A percentile compares a stretch with the other conserved stretches of the same genome.
Conservation (phyloP, 2,113 vertebrate species). For the Elgaria multicarinata region DNA sequence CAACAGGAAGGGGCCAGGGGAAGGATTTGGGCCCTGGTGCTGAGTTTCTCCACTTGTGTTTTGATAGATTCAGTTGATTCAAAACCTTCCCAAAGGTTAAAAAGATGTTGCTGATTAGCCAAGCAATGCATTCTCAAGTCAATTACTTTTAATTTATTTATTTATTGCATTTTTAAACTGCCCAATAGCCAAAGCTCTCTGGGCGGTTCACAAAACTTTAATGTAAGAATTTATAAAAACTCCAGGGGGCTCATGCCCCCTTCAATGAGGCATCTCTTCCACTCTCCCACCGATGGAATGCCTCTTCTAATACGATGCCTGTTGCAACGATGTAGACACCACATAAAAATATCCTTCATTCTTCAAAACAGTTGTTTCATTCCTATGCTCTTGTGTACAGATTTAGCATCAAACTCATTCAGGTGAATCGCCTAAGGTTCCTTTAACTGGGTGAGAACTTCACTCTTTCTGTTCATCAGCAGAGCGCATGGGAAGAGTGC, state of each 20-base stretch:
- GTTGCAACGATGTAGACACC: not conserved
- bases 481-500: not conserved
- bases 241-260: not conserved
- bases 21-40: no score
- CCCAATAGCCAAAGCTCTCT: no score
- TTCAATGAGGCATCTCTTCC: not conserved
- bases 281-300: no score
- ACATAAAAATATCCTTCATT: no score
- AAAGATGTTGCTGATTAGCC: not conserved
- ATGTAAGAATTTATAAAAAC: not conserved
- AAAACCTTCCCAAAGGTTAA: not conserved
- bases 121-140: no score
- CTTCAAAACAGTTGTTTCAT: not conserved
- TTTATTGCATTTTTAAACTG: no score
- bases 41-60: no score
- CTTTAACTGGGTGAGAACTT: not conserved
- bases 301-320: no score
- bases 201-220: no score
- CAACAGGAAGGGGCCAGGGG: no score
- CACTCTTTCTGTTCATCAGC: not conserved
- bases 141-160: not conserved
- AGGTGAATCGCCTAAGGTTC: not conserved
- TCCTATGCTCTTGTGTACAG: not conserved
- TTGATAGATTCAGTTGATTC: not conserved
- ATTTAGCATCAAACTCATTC: not conserved